phyloP scores from a whole-genome alignment of 2,797 vertebrate genomes.

The Epinephelus awoara region DNA sequence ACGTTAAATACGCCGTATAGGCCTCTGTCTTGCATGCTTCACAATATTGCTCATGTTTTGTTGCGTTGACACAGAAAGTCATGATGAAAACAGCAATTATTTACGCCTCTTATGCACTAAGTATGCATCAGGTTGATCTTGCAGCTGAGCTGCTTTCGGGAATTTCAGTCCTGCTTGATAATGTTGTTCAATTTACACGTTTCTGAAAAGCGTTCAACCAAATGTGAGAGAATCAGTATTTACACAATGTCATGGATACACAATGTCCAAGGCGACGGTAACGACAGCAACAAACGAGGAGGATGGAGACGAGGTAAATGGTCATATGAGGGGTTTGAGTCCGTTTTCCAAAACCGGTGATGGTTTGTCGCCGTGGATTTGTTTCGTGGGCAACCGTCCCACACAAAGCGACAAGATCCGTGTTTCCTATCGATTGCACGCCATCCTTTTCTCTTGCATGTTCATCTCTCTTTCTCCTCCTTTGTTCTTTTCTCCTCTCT shows the following conservation, averaged over 20 bases:
- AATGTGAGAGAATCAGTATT: conserved; percentile 54
- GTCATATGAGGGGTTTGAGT: conserved; percentile 52
- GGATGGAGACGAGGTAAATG: conserved; percentile 41
- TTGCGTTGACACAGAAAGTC: conserved; percentile 39
- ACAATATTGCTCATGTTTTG: conserved; percentile 60
- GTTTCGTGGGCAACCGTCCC: conserved; percentile 47
- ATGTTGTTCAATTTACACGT: conserved; percentile 25
- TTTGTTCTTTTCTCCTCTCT: conserved; percentile 14
- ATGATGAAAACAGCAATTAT: conserved; percentile 31
- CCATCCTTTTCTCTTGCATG: conserved; percentile 24
- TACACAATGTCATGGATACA: conserved; percentile 44
- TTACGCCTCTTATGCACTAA: not conserved
- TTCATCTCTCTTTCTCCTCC: conserved; percentile 12
- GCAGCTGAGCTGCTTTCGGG: conserved; percentile 30
- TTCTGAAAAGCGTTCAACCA: conserved; percentile 21
- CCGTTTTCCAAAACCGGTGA: conserved; percentile 47
- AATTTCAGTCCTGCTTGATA: conserved; percentile 27
- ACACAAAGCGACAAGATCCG: conserved; percentile 46
- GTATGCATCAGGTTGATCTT: conserved; percentile 15
- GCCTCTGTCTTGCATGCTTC: conserved; percentile 62
- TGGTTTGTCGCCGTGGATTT: conserved; percentile 43
- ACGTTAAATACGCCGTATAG: conserved; percentile 24
- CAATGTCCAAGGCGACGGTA: conserved; percentile 36
- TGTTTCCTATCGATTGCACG: conserved; percentile 28
- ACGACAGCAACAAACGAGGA: conserved; percentile 49